phyloP scores from a whole-genome alignment of 2,113 vertebrate genomes.

The Sterna hirundo region DNA sequence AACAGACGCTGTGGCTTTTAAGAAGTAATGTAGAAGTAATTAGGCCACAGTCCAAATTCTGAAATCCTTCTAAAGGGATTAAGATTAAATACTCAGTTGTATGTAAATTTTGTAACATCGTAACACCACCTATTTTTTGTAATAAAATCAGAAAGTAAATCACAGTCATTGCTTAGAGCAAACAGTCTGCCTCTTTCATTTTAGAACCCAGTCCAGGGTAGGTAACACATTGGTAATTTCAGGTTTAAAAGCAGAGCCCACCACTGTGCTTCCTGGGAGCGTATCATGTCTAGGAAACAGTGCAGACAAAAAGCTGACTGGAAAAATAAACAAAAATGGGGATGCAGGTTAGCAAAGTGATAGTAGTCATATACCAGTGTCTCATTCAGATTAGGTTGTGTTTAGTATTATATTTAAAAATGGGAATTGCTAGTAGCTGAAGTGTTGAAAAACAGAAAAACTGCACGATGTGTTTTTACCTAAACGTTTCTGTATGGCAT shows the following conservation, averaged over 20 bases:
- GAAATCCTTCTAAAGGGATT: not conserved
- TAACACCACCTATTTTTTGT: not conserved
- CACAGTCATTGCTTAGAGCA: not conserved
- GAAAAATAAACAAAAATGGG: not conserved
- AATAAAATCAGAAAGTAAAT: not conserved
- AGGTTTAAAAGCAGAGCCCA: not conserved
- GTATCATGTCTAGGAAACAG: not conserved
- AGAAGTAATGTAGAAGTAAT: not conserved
- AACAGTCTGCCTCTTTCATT: not conserved
- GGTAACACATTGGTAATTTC: not conserved
- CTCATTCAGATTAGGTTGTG: not conserved
- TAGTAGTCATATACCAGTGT: not conserved
- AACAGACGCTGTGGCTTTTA: not conserved
- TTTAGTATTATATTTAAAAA: not conserved
- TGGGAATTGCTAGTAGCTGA: not conserved
- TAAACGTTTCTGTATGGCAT: rapidly evolving
- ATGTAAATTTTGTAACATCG: not conserved
- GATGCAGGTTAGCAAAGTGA: not conserved
- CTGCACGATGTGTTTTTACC: not conserved
- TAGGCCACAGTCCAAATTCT: not conserved
- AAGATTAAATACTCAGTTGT: not conserved
- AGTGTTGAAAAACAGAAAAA: not conserved
- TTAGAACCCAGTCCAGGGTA: not conserved
- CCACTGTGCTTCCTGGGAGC: not conserved
- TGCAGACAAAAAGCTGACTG: not conserved